Evolutionary conservation across 2,797 vertebrate genomes (phyloP).

Genomic region (Anguilla pacifica): DNA sequence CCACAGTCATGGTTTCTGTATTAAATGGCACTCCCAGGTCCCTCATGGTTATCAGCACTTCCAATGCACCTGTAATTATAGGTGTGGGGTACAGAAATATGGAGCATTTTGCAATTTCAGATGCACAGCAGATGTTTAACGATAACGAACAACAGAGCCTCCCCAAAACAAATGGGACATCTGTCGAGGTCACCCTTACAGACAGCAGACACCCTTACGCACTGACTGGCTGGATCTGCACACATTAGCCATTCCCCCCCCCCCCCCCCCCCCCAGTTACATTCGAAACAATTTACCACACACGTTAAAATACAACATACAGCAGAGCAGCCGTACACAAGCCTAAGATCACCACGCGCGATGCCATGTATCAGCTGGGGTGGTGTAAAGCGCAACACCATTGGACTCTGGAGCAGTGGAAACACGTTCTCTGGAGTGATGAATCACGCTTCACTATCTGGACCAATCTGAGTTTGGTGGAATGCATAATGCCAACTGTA

Average conservation of each 20-base stretch:
- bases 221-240: background rate
- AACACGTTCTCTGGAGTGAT: no score
- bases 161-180: background rate
- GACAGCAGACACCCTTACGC: background rate
- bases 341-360: no score
- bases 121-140: background rate
- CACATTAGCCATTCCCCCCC: background rate
- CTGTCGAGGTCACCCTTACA: background rate
- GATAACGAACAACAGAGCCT: background rate
- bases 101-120: background rate
- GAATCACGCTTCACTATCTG: no score
- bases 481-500: no score
- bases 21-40: conserved; percentile 76
- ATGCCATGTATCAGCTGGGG: no score
- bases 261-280: background rate
- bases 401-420: no score
- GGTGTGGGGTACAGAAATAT: background rate
- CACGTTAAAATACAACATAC: no score
- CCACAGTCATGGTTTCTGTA: conserved; percentile 80
- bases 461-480: no score
- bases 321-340: no score
- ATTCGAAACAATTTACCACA: background rate
- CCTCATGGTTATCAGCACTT: conserved; percentile 83
- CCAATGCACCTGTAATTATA: conserved; percentile 75
- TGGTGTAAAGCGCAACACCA: no score